Conservation (phyloP, 1,140 invertebrate species). For the Drosophila equinoxialis region DNA sequence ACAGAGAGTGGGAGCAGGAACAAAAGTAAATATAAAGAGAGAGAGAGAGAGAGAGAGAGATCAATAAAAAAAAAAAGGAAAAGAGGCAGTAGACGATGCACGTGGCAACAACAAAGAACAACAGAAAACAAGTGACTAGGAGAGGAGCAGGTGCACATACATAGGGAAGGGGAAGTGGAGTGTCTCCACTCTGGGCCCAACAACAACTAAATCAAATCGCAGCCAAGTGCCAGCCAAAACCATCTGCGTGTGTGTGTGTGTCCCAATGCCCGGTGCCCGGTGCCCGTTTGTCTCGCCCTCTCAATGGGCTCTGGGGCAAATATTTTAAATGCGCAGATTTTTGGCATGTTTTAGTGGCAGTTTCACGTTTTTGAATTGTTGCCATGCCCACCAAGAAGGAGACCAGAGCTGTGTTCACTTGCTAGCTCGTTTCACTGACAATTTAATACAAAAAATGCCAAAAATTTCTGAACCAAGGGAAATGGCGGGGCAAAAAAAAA, state of each 20-base stretch:
- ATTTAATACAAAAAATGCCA: slow-evolving; percentile 79
- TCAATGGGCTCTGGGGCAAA: slow-evolving; percentile 79
- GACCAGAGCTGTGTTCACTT: slow-evolving; percentile 15
- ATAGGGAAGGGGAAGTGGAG: slow-evolving; percentile 5
- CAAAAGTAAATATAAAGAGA: slow-evolving; percentile 2
- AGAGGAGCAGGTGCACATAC: slow-evolving; percentile 20
- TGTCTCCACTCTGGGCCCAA: slow-evolving; percentile 11
- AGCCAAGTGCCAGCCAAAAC: slow-evolving; percentile 57
- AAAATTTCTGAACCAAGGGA: slow-evolving; percentile 62
- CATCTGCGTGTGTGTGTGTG: not conserved
- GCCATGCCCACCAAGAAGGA: slow-evolving; percentile 45
- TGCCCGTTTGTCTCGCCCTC: slow-evolving; percentile 61
- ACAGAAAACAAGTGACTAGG: slow-evolving; percentile 26
- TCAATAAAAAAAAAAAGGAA: slow-evolving; percentile 36
- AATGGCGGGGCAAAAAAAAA: not conserved
- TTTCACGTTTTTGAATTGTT: slow-evolving; percentile 79
- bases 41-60: slow-evolving; percentile 8
- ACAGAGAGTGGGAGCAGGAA: slow-evolving; percentile 10
- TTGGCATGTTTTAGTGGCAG: slow-evolving; percentile 81
- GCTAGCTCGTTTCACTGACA: slow-evolving; percentile 74
- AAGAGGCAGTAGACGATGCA: slow-evolving; percentile 37
- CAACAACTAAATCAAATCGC: slow-evolving; percentile 81
- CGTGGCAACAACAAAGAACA: slow-evolving; percentile 36
- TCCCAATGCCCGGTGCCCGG: slow-evolving; percentile 27
- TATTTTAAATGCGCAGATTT: slow-evolving; percentile 80